A percentile compares a stretch with the other conserved stretches of the same genome.
phyloP scores from a whole-genome alignment of 2,113 vertebrate species.

The Scytalopus superciliaris region DNA sequence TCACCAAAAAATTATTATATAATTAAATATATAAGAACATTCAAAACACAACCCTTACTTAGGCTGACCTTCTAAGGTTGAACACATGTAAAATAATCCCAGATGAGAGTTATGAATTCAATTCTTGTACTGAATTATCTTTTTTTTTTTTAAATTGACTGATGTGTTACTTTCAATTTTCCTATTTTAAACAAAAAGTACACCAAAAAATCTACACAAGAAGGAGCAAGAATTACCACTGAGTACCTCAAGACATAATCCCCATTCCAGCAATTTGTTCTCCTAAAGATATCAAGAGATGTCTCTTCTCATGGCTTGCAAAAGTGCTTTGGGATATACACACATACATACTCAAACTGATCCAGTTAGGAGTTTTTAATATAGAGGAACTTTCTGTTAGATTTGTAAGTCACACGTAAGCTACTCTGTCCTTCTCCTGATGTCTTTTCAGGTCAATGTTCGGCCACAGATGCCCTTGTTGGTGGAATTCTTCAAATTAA shows the following conservation, averaged over 20 bases:
- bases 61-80: background rate
- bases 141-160: background rate
- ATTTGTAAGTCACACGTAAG: background rate
- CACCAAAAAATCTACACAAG: background rate
- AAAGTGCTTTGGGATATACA: background rate
- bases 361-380: background rate
- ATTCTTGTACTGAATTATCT: accelerated
- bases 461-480: background rate
- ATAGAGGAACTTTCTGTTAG: background rate
- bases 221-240: background rate
- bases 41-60: background rate
- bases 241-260: background rate
- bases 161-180: background rate
- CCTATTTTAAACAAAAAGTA: background rate
- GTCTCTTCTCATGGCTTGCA: background rate
- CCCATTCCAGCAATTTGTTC: background rate
- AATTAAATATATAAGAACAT: background rate
- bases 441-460: background rate
- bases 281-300: background rate
- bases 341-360: background rate
- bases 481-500: background rate
- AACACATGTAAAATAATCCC: background rate
- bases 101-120: background rate
- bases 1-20: background rate
- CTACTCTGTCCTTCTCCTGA: background rate